A percentile compares a stretch with the other conserved stretches of the same genome.
These are phyloP conservation scores for Unio pictorum DNA, from an alignment of 2,888 invertebrate genomes.

Conservation along the genomic window DNA sequence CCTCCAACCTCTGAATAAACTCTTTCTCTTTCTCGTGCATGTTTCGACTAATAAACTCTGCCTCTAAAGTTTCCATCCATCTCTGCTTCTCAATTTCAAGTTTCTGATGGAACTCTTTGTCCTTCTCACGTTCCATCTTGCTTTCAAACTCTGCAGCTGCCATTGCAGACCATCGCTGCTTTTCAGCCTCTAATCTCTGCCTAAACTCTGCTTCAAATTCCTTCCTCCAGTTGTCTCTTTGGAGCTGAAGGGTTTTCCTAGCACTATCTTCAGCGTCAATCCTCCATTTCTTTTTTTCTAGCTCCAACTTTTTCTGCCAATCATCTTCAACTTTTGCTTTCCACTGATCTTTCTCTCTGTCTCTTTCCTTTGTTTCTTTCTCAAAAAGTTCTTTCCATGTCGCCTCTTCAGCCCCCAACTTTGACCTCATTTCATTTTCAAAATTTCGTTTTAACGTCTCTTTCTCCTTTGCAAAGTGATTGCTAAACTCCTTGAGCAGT, in stretches of 20 bases:
- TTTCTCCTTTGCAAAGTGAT: constrained; percentile 2
- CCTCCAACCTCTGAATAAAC: constrained; percentile 15
- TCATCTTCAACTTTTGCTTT: constrained; percentile 23
- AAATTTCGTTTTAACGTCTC: constrained; percentile 12
- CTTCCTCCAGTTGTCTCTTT: too few species aligned
- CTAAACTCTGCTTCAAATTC: too few species aligned
- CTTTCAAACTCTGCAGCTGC: too few species aligned
- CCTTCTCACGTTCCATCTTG: not conserved
- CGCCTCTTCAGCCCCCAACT: constrained; percentile 29
- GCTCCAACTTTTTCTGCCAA: constrained; percentile 21
- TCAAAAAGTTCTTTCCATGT: constrained; percentile 30
- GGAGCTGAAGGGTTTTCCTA: too few species aligned
- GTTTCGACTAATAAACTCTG: not conserved
- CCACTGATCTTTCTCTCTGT: constrained; percentile 34
- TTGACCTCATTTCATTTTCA: constrained; percentile 27
- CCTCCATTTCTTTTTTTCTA: constrained; percentile 8
- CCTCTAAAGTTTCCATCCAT: constrained; percentile 11
- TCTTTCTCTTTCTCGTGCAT: constrained; percentile 8
- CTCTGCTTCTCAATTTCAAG: constrained; percentile 29
- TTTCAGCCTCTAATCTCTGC: too few species aligned
- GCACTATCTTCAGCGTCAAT: not conserved
- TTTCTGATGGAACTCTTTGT: constrained; percentile 27
- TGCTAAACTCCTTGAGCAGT: constrained; percentile 1
- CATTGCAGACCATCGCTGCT: too few species aligned
- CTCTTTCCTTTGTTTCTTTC: constrained; percentile 29